Evolutionary conservation across 2,113 vertebrate genomes (phyloP), one percentile per base, ranked within the genome.

Genomic region (Xenopus laevis): DNA sequence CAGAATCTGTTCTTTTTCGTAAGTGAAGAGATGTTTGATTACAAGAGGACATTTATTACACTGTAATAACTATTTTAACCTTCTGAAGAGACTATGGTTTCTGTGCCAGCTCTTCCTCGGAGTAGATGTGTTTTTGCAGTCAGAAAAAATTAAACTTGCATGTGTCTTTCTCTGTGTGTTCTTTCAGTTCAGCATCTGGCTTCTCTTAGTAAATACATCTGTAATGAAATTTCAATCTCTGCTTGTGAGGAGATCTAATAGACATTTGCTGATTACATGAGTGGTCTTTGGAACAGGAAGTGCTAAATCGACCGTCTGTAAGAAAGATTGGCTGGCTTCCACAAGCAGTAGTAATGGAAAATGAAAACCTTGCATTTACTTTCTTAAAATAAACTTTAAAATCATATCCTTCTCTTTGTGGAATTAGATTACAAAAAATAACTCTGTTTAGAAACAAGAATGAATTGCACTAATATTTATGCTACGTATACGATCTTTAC

Each of bases 221-320:
- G 90, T 87, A 92, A 90, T 91, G 83, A 89, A 90, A 87, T 91
- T 87, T 84, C 80, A 85, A 72, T 82, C 87, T 87, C 78, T 64
- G 68, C 60, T 82, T 79, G 17, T 77, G 66, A 81, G 63, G 79
- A 85, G 44, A 77, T 64, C 78, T 81, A 82, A 66, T 46, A 82
- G 72, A 18, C 27, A 65, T 72, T 83, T 79, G 83, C 71, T 81
- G 65, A 82, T 82, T 86, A 82, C 79, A 82, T 79, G 60, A 78
- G 71, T 83, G 75, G 73, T 16, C 64, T 78, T 47, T 83, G 10
- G 63, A 80, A 83, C 78, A 77, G 77, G 81, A 85, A 79, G 79
- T 82, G 82, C 72, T 20, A 86, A 80, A 66, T 80, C 58, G 40
- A 50, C 44, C 72, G 71, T 46, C 57, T 75, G 73, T 15, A 67